A percentile compares a stretch with the other conserved stretches of the same genome.
These are phyloP conservation scores for Blomia tropicalis DNA, from an alignment of 2,888 invertebrate species.

Conservation along the genomic window DNA sequence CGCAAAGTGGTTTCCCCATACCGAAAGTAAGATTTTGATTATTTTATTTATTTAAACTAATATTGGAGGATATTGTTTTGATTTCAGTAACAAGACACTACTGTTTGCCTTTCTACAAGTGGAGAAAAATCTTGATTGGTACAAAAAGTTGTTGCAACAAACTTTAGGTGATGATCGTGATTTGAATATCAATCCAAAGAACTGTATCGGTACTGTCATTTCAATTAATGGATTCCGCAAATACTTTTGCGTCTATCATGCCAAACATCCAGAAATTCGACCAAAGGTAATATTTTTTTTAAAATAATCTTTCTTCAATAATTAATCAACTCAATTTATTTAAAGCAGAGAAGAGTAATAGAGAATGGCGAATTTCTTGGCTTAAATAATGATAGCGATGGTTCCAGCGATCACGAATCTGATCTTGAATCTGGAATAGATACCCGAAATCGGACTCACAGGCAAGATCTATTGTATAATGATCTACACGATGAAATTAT, in stretches of 20 bases:
- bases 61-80: slow-evolving; percentile 1
- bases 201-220: slow-evolving; percentile 80
- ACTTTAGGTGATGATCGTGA: slow-evolving; percentile 65
- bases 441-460: slow-evolving; percentile 5
- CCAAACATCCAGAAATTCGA: slow-evolving; percentile 62
- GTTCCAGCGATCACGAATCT: slow-evolving; percentile 36
- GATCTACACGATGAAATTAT: slow-evolving; percentile 36
- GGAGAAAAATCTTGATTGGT: slow-evolving; percentile 85
- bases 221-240: slow-evolving; percentile 88
- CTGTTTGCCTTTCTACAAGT: slow-evolving; percentile 83
- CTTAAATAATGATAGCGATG: slow-evolving; percentile 50
- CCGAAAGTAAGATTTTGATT: slow-evolving; percentile 52
- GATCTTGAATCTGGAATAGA: slow-evolving; percentile 37
- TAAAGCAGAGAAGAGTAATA: background rate
- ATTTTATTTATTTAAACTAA: slow-evolving; percentile 10
- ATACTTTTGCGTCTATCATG: slow-evolving; percentile 97
- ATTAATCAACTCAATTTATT: background rate
- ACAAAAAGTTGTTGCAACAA: slow-evolving; percentile 67
- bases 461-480: background rate
- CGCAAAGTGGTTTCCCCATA: slow-evolving; percentile 89
- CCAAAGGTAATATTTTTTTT: slow-evolving; percentile 11
- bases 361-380: slow-evolving; percentile 60
- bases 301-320: background rate
- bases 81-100: slow-evolving; percentile 73
- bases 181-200: slow-evolving; percentile 78